Base-by-base conservation (phyloP, 2,797 vertebrate species). In the Spatula clypeata region DNA sequence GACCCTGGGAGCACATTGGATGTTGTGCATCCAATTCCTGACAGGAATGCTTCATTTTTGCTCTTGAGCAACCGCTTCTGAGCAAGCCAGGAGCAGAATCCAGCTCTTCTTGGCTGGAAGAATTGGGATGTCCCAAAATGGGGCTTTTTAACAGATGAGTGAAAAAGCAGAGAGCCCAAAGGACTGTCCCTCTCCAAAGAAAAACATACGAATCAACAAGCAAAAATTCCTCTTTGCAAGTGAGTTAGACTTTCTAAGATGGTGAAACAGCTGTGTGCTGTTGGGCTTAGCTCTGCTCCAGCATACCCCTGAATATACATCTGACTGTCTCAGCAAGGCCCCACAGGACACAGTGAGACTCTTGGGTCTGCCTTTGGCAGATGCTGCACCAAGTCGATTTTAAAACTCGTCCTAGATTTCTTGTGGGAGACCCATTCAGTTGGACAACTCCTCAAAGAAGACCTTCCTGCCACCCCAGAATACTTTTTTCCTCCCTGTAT, bases 21-120 rank as follows among this genome's bases (percentile, higher is more conserved):
- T 57, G 38, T 13, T 71, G 45, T 90, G 75, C 88, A 91, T 94
- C 88, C 90, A 96, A 51, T 62, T 93, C 94, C 88, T 97, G 95
- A 95, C 93, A 97, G 93, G 75, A 97, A 96, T 93, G 92, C 91
- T 96, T 93, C 93, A 81, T 95, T 96, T 89, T 89, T 77, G 93
- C 93, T 94, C 95, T 97, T 96, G 95, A 97, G 95, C 92, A 97
- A 96, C 91, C 65, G 76, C 79, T 95, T 96, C 86, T 65, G 84
- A 96, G 90, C 92, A 97, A 91, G 96, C 96, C 96, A 97, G 92
- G 42, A 96, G 93, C 79, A 95, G 89, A 95, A 88, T 97, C 97
- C 97, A 97, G 88, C 55, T 94, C 97, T 93, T 93, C 74, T 96
- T 92, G 93, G 88, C 96, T 80, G 74, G 58, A 90, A 88, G 69